Conservation (phyloP, 2,888 invertebrate genomes). For the Kryphioiulus occultus region DNA sequence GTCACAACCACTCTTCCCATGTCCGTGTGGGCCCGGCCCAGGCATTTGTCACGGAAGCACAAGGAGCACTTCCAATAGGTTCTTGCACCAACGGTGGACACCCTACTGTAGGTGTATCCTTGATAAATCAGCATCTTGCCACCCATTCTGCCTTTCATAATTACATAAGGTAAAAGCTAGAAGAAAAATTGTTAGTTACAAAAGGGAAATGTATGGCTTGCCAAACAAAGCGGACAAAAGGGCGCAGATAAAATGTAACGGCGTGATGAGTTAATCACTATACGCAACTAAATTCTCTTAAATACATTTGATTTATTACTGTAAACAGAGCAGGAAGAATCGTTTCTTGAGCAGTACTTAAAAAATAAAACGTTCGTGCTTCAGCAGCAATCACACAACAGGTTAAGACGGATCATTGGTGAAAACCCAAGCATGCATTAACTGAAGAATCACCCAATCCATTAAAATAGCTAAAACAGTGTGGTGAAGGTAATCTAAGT, state of each 20-base stretch:
- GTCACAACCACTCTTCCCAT: neutral
- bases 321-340: neutral
- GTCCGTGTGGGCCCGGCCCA: neutral
- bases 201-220: neutral
- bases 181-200: neutral
- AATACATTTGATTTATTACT: neutral
- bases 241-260: neutral
- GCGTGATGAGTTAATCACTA: neutral
- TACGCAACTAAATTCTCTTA: neutral
- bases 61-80: neutral
- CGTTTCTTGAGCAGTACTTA: too few species aligned
- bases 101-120: neutral
- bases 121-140: neutral
- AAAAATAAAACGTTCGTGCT: too few species aligned
- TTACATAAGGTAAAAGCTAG: neutral
- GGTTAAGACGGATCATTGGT: too few species aligned
- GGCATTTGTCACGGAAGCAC: neutral
- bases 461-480: too few species aligned
- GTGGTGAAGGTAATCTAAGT: too few species aligned
- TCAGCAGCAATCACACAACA: too few species aligned
- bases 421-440: too few species aligned
- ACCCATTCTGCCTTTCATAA: neutral
- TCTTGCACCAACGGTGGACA: neutral
- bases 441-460: too few species aligned
- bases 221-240: neutral